Conservation (phyloP, 2,797 vertebrate species). For the Alectoris magna region DNA sequence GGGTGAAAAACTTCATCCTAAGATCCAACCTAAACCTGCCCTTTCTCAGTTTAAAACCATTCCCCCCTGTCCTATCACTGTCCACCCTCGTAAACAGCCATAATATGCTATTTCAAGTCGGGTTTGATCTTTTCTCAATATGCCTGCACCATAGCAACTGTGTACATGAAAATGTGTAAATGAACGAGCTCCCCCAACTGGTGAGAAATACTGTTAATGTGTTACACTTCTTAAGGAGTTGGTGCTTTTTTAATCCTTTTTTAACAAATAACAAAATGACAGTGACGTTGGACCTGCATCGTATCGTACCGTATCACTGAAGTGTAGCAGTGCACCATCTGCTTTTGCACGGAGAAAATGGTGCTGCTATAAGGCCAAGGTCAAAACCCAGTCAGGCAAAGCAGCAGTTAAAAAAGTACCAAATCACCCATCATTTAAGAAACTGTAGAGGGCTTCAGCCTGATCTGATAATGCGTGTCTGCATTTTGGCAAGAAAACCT, state of each 20-base stretch:
- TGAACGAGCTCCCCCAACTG: slow-evolving; percentile 49
- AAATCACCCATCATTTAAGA: not conserved
- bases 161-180: not conserved
- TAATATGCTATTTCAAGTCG: not conserved
- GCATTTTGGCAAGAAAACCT: slow-evolving; percentile 34
- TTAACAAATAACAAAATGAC: not conserved
- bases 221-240: not conserved
- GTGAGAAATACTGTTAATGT: not conserved
- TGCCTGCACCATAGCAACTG: not conserved
- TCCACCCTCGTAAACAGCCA: too few species aligned
- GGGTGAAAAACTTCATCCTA: too few species aligned
- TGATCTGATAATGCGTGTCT: not conserved
- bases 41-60: too few species aligned
- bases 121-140: not conserved
- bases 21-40: too few species aligned
- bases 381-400: not conserved
- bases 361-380: not conserved
- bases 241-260: not conserved
- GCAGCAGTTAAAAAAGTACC: not conserved
- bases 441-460: not conserved
- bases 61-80: too few species aligned
- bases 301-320: not conserved
- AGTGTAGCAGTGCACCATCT: not conserved
- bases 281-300: not conserved
- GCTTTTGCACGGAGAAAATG: not conserved